Evolutionary conservation across 1,140 invertebrate species (phyloP), one percentile per base, ranked within the genome.

Genomic region (Lucilia cuprina): DNA sequence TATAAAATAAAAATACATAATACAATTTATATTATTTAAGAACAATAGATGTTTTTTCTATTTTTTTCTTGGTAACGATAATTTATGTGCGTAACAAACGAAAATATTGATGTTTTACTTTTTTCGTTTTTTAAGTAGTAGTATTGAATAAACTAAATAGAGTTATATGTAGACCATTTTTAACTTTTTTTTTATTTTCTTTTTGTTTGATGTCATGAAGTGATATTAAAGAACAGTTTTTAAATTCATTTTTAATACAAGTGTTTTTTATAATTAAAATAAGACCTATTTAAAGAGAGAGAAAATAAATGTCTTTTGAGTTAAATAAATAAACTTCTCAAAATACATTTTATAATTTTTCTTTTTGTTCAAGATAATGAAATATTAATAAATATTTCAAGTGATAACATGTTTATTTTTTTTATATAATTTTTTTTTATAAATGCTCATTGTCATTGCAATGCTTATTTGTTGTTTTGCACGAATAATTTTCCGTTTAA

Each of bases 391-490:
- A n/a, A 55, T 41, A 41, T 41, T 41, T 41, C 41, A 41, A 8
- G 10, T 41, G 41, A 41, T 41, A 41, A 41, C 41, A 41, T 41
- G 41, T 41, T 41, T 41, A 0, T 41, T 41, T 55, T 55, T 55
- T 12, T 0, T 55, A 55, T 55, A 41, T 41, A 10, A 10, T 55
- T 55, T 55, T 70, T 21, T 21, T 70, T 70, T 70, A 70, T 70
- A 70, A 70, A 70, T 70, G 65, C 65, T 70, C 21, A 70, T 70
- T 70, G 19, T 21, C 65, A 70, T 70, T 21, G 60, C 60, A 70
- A 70, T 70, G 65, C 19, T 21, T 70, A 7, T 70, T 70, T 19
- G n/a, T 70, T 19, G n/a, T 70, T 70, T 41, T 5, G 41, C 41
- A 41, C 41, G 41, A 41, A 70, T n/a, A 19, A 19, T 21, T 70